A percentile compares a stretch with the other conserved stretches of the same genome.
Evolutionary conservation across 2,797 vertebrate species (phyloP).

Genomic region (Linurgus olivaceus): DNA sequence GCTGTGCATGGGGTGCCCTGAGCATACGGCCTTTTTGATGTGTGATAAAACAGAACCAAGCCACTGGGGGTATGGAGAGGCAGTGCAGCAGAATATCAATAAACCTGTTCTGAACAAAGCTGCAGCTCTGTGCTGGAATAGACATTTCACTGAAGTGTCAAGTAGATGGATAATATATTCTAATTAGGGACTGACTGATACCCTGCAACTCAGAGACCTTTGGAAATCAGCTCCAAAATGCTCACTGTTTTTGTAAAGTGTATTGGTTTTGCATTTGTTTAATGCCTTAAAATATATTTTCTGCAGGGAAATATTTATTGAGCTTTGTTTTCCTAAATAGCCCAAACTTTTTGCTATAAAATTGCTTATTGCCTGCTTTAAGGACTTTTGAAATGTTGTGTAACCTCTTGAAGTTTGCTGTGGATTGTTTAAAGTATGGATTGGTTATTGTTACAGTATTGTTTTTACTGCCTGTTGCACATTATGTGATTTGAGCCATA

Average conservation of each 20-base stretch:
- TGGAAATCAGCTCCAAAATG: slow-evolving; percentile 41
- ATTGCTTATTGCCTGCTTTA: not conserved
- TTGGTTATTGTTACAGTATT: not conserved
- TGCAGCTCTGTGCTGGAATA: slow-evolving; percentile 65
- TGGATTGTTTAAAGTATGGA: not conserved
- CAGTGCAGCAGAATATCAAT: slow-evolving; percentile 92
- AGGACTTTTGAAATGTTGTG: not conserved
- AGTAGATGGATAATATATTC: slow-evolving; percentile 78
- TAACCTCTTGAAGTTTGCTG: not conserved
- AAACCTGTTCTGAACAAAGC: slow-evolving; percentile 79
- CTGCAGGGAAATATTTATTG: not conserved
- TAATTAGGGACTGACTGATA: slow-evolving; percentile 75
- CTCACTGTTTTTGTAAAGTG: not conserved
- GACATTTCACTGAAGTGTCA: slow-evolving; percentile 77
- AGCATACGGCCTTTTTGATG: slow-evolving; percentile 94
- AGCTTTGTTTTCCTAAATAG: not conserved
- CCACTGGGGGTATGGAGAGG: slow-evolving; percentile 85
- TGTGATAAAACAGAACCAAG: slow-evolving; percentile 98
- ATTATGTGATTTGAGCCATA: not conserved
- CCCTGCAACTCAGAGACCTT: slow-evolving; percentile 41
- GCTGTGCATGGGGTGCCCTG: slow-evolving; percentile 75
- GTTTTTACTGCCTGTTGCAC: not conserved
- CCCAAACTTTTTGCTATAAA: not conserved
- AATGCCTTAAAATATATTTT: not conserved
- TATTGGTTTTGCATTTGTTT: slow-evolving; percentile 22